These are phyloP conservation scores for Tachystola acroxantha DNA, from an alignment of 2,888 invertebrate species.

Conservation along the genomic window DNA sequence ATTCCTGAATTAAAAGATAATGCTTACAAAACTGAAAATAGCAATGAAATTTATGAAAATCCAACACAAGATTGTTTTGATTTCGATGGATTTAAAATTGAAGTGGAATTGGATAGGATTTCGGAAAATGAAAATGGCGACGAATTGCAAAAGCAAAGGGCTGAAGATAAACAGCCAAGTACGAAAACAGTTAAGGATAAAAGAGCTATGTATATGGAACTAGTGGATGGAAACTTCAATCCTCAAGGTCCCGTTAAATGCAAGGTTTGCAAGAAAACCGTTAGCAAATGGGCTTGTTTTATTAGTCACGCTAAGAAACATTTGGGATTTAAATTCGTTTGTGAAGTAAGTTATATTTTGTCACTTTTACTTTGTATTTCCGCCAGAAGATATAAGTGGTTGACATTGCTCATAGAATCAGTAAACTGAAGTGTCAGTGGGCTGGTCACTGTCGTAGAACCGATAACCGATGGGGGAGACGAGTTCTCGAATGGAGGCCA, in stretches of 20 bases:
- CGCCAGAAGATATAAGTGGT: background rate
- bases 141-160: background rate
- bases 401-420: no score
- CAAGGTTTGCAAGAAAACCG: slow-evolving; percentile 26
- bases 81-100: slow-evolving; percentile 10
- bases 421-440: no score
- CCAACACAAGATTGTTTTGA: slow-evolving; percentile 6
- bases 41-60: slow-evolving; percentile 1
- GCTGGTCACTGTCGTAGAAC: no score
- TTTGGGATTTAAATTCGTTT: slow-evolving; percentile 34
- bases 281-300: slow-evolving; percentile 32
- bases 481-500: no score
- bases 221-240: slow-evolving; percentile 27
- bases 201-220: slow-evolving; percentile 21
- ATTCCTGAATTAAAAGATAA: background rate
- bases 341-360: slow-evolving; percentile 23
- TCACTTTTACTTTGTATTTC: no score
- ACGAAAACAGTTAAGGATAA: slow-evolving; percentile 14
- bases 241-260: slow-evolving; percentile 25
- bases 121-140: slow-evolving; percentile 9
- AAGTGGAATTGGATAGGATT: slow-evolving; percentile 10
- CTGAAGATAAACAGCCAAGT: background rate
- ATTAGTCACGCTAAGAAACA: slow-evolving; percentile 29
- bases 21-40: background rate
- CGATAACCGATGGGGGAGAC: no score